Conservation (phyloP, 2,888 invertebrate species). For the Cephus rjabovi region DNA sequence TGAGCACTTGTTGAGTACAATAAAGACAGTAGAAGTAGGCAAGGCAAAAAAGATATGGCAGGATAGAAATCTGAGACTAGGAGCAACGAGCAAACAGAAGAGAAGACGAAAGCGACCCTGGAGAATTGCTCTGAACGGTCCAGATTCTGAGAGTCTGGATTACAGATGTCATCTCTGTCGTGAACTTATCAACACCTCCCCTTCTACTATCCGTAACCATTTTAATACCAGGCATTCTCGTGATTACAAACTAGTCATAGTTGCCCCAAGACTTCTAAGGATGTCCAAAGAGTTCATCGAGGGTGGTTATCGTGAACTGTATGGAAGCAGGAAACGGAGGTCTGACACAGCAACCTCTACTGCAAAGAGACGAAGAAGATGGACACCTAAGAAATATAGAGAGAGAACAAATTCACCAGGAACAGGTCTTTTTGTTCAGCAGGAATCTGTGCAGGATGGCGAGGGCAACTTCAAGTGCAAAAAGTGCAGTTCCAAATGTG, state of each 20-base stretch:
- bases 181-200: conserved; percentile 53
- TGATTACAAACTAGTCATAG: conserved; percentile 41
- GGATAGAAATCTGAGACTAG: not conserved
- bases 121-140: conserved; percentile 51
- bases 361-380: conserved; percentile 46
- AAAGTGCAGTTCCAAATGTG: conserved; percentile 51
- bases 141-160: conserved; percentile 28
- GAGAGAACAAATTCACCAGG: conserved; percentile 38
- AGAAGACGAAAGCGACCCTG: conserved; percentile 26
- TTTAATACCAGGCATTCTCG: conserved; percentile 47
- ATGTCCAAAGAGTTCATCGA: conserved; percentile 43
- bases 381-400: conserved; percentile 46
- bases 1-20: conserved; percentile 17
- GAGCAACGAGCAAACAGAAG: conserved; percentile 8
- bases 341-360: conserved; percentile 10
- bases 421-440: conserved; percentile 48
- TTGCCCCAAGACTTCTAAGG: conserved; percentile 37
- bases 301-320: conserved; percentile 37
- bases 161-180: conserved; percentile 57
- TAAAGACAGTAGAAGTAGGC: not conserved
- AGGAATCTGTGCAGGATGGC: conserved; percentile 49
- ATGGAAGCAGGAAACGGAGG: conserved; percentile 41
- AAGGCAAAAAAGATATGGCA: not conserved
- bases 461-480: conserved; percentile 58
- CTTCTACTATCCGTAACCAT: conserved; percentile 45